Percentiles rank a stretch among this genome's conserved stretches.
Evolutionary conservation across 2,113 vertebrate species (phyloP).

Genomic region (Ia io): DNA sequence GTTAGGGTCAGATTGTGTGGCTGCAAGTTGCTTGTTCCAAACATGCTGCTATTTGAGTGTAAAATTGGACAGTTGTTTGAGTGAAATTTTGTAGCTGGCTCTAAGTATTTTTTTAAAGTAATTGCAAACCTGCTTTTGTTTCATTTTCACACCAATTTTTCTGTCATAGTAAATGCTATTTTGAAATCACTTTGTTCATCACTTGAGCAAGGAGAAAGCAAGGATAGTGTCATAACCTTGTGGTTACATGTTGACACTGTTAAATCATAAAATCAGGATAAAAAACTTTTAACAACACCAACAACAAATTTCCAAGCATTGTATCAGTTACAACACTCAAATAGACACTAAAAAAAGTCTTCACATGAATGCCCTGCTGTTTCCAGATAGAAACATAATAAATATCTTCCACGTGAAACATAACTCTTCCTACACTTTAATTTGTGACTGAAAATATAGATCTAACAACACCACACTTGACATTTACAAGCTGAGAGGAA

Average conservation of each 20-base stretch:
- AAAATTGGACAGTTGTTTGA: neutral
- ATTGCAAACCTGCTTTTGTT: neutral
- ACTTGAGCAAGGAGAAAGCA: neutral
- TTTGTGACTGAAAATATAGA: slow-evolving; percentile 58
- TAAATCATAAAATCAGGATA: neutral
- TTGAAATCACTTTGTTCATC: slow-evolving; percentile 26
- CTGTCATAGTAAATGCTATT: slow-evolving; percentile 2
- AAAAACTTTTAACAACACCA: slow-evolving; percentile 4
- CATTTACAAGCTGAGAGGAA: slow-evolving; percentile 71
- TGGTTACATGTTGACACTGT: neutral
- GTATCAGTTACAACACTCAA: neutral
- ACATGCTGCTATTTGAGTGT: neutral
- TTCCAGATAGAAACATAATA: slow-evolving; percentile 53
- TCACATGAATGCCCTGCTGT: neutral
- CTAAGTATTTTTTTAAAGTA: neutral
- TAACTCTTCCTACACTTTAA: slow-evolving; percentile 45
- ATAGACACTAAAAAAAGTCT: neutral
- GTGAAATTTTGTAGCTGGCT: neutral
- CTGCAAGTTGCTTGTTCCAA: neutral
- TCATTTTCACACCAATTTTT: slow-evolving; percentile 26
- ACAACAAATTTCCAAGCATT: slow-evolving; percentile 4
- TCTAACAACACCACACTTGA: slow-evolving; percentile 63
- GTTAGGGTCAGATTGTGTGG: neutral
- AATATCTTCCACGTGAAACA: slow-evolving; percentile 67
- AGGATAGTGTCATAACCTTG: neutral